Evolutionary conservation across 2,797 vertebrate species (phyloP), one percentile per base, ranked within the genome.

Genomic region (Chloroceryle inda): DNA sequence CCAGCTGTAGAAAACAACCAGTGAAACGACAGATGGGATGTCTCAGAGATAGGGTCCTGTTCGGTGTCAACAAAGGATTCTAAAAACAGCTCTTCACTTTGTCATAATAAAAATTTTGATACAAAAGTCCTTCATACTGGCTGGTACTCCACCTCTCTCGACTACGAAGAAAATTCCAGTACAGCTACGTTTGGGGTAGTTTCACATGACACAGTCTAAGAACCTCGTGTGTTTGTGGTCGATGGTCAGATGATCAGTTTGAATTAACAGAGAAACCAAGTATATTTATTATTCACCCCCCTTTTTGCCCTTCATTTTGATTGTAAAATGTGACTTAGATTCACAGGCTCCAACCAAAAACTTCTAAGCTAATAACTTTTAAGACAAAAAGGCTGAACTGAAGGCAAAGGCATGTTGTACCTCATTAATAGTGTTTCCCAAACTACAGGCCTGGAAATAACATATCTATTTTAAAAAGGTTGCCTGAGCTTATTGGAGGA

Each of bases 401-500:
- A 55, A 66, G 61, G 20, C 55, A 55, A 68, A 53, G 74, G 24
- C 62, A 77, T 15, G 29, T 45, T 3, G 12, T 62, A 38, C 23
- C 38, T 94, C 88, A 74, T 94, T 87, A 94, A 50, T 3, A 76
- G 29, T 42, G 20, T 33, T 94, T 81, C 59, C 77, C 56, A 73
- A 79, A 66, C 47, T 31, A 10, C 0, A 2, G 35, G 50, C 62
- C 74, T 84, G 93, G 80, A 94, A 95, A 83, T 63, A 82, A 82
- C 19, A 13, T 15, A n/a, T 37, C 66, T 76, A 62, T 94, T 95
- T 96, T 86, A 52, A 87, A 96, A 92, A 80, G 47, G 31, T 38
- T 95, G 80, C 61, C 44, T 81, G 74, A 17, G 42, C 47, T 73
- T 66, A 62, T 40, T 2, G 10, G 37, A 73, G 45, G 44, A 22